Percentiles rank a stretch among this genome's conserved stretches.
These are phyloP conservation scores for Hippopotamus amphibius DNA, from an alignment of 2,113 vertebrate species.

Conservation along the genomic window DNA sequence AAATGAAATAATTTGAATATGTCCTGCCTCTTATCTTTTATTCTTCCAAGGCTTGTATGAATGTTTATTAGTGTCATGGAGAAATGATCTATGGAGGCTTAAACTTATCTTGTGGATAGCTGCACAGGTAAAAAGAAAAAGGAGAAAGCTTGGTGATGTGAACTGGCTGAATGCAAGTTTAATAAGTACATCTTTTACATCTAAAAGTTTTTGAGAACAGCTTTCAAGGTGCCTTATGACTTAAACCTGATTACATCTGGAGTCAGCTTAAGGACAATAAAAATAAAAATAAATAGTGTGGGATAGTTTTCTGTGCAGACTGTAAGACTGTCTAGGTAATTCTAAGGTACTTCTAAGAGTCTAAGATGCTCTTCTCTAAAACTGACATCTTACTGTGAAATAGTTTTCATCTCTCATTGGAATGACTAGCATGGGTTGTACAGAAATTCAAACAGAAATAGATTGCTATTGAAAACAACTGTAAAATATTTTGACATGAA, in stretches of 20 bases:
- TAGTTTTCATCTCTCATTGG: neutral
- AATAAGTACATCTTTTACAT: neutral
- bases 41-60: neutral
- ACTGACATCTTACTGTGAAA: neutral
- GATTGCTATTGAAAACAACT: slow-evolving; percentile 8
- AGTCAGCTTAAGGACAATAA: neutral
- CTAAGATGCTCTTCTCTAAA: slow-evolving; percentile 13
- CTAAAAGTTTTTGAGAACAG: slow-evolving; percentile 10
- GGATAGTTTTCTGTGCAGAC: neutral
- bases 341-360: neutral
- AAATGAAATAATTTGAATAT: neutral
- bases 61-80: neutral
- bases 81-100: neutral
- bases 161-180: neutral
- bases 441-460: neutral
- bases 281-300: neutral
- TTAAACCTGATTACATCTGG: neutral
- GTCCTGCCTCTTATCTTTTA: neutral
- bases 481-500: neutral
- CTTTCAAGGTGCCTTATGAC: neutral
- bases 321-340: neutral
- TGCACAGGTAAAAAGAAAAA: neutral
- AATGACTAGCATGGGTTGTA: neutral
- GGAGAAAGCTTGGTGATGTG: neutral
- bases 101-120: neutral